Evolutionary conservation across 1,140 invertebrate genomes (phyloP).

Genomic region (Chelonus insularis): DNA sequence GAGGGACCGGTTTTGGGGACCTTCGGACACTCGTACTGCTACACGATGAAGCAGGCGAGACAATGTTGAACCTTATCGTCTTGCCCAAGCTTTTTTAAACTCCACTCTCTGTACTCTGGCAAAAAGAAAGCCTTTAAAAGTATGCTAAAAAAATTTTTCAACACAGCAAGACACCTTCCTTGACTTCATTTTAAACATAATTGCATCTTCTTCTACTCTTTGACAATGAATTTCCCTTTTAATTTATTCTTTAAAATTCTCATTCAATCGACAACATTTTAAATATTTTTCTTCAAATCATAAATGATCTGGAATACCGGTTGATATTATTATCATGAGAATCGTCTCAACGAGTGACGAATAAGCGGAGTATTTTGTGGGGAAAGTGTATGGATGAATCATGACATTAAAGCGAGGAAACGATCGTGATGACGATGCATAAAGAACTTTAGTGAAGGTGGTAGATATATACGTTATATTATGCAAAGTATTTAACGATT

Average conservation of each 20-base stretch:
- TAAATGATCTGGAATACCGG: too few species aligned
- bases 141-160: too few species aligned
- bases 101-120: not conserved
- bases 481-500: slow-evolving; percentile 2
- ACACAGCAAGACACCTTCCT: too few species aligned
- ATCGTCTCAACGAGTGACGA: slow-evolving; percentile 16
- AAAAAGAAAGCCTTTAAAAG: too few species aligned
- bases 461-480: not conserved
- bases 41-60: slow-evolving; percentile 11
- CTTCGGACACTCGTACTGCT: slow-evolving; percentile 32
- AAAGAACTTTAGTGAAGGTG: slow-evolving; percentile 4
- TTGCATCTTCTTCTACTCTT: too few species aligned
- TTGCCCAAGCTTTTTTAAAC: not conserved
- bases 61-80: slow-evolving; percentile 25
- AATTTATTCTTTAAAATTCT: too few species aligned
- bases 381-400: slow-evolving; percentile 30
- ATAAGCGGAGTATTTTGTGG: slow-evolving; percentile 10
- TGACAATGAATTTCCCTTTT: too few species aligned
- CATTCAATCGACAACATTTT: too few species aligned
- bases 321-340: not conserved
- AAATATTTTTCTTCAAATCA: too few species aligned
- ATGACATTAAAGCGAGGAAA: slow-evolving; percentile 19
- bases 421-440: slow-evolving; percentile 23
- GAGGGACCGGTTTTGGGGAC: slow-evolving; percentile 36
- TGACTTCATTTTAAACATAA: too few species aligned